Conservation (phyloP, 1,140 invertebrate genomes). For the Papilio xuthus region DNA sequence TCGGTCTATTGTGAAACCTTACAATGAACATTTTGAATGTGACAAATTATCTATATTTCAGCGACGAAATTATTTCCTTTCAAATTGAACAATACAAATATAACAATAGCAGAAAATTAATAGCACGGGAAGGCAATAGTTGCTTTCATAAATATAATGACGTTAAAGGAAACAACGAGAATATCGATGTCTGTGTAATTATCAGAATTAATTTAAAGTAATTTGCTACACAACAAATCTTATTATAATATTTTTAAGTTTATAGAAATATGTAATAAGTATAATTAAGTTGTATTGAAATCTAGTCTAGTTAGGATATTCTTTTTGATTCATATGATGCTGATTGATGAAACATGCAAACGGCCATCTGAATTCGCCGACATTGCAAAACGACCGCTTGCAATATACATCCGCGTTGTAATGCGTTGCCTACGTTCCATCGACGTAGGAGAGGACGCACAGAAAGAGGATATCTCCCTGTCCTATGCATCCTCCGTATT, state of each 20-base stretch:
- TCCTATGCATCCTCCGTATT: no score
- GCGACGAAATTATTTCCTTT: neutral
- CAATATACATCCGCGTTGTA: no score
- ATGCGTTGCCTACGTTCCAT: no score
- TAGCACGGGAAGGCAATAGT: slow-evolving; percentile 5
- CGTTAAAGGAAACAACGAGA: neutral
- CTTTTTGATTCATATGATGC: no score
- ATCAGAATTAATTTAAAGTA: neutral
- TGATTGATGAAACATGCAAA: no score
- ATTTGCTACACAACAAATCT: neutral
- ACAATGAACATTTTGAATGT: slow-evolving; percentile 3
- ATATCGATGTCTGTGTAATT: neutral
- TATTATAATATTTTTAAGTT: neutral
- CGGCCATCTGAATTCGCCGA: no score
- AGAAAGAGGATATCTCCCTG: no score
- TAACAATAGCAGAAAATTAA: slow-evolving; percentile 8
- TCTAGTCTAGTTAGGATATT: no score
- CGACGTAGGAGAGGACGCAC: no score
- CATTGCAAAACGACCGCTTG: no score
- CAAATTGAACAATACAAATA: slow-evolving; percentile 10
- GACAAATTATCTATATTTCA: slow-evolving; percentile 11
- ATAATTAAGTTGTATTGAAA: no score
- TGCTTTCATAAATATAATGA: neutral
- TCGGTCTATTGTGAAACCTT: neutral
- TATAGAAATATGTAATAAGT: no score